Conservation (phyloP, 2,888 invertebrate species). For the Orthosia gothica region DNA sequence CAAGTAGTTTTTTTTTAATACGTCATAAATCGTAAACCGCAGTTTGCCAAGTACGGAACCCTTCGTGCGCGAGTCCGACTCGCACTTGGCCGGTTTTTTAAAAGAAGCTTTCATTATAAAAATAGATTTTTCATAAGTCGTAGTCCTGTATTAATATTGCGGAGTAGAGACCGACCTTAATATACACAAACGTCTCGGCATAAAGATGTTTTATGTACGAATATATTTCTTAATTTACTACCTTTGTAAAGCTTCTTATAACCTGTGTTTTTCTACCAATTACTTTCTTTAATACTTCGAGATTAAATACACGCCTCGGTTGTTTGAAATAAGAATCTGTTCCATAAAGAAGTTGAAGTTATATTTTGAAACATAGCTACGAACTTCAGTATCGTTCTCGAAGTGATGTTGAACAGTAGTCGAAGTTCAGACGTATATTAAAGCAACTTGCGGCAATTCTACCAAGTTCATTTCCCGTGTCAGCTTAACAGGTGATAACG, state of each 20-base stretch:
- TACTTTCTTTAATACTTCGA: conserved; percentile 18
- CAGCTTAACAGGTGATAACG: conserved; percentile 55
- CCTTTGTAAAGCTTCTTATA: conserved; percentile 24
- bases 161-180: conserved; percentile 13
- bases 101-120: conserved; percentile 4
- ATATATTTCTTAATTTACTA: conserved; percentile 41
- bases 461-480: conserved; percentile 38
- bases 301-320: conserved; percentile 24
- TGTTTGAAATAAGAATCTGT: neutral
- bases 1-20: too few relatives aligned
- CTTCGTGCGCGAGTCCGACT: too few relatives aligned
- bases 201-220: conserved; percentile 34
- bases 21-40: too few relatives aligned
- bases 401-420: conserved; percentile 30
- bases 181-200: conserved; percentile 39
- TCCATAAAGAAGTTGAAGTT: neutral
- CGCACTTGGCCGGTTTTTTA: too few relatives aligned
- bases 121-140: conserved; percentile 39
- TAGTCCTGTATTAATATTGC: conserved; percentile 26
- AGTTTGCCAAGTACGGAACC: too few relatives aligned
- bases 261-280: conserved; percentile 13
- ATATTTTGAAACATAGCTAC: neutral
- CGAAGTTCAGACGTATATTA: conserved; percentile 36
- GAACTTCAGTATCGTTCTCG: conserved; percentile 4
- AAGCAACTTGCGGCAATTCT: conserved; percentile 38